Base-by-base conservation (phyloP, 1,140 invertebrate species). In the Chlorops oryzae region DNA sequence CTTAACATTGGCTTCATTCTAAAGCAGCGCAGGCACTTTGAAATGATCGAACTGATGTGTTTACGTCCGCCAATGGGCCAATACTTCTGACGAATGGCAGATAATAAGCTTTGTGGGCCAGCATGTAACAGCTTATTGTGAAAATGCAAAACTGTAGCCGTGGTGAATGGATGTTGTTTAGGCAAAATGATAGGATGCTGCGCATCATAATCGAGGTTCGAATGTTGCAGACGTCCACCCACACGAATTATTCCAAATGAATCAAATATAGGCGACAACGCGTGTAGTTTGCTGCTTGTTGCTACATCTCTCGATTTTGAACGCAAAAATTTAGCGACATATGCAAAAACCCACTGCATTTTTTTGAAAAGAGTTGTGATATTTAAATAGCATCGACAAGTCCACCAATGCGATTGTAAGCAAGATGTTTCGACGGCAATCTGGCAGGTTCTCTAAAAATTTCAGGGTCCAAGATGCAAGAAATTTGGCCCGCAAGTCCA, bases 221-320 rank as follows among this genome's bases (percentile, higher is more conserved):
- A 35, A 42, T 59, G 38, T 51, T 54, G 38, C 27, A 67, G 38
- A 21, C 62, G 46, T 17, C 59, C 62, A 12, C 57, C 60, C 22
- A 67, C 64, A 23, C 62, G 45, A 18, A 66, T 10, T 18, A 59
- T 35, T 2, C 54, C 57, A 21, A 55, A 24, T 24, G 44, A 17
- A 44, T 66, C 57, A 5, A 62, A 13, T 27, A 59, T 58, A n/a
- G 58, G 55, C 10, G 28, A 39, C 32, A 51, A 34, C 4, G 46
- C 52, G 17, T 35, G 17, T 21, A 56, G 27, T n/a, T 37, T 47
- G 18, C 43, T 52, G n/a, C n/a, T 20, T 15, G 20, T 5, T n/a
- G 15, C 5, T 7, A 22, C 6, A n/a, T 37, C 17, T 9, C 22
- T 2, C 18, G 5, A 20, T 17, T n/a, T 12, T 20, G n/a, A 21